Evolutionary conservation across 2,888 invertebrate genomes (phyloP), one percentile per base, ranked within the genome.

Genomic region (Agrilus biguttatus): DNA sequence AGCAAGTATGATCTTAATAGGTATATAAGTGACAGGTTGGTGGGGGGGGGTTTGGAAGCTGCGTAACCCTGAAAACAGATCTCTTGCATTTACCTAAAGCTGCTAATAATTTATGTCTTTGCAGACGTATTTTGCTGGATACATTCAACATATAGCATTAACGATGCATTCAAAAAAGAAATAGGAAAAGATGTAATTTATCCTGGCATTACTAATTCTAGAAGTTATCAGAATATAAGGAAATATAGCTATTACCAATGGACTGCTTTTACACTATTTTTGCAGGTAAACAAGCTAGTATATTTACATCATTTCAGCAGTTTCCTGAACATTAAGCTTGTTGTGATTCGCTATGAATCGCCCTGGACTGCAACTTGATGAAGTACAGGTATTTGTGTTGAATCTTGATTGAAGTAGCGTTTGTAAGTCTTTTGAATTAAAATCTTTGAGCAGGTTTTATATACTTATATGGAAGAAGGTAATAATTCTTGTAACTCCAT

Each of bases 61-160:
- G 4, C 17, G 17, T 2, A 17, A 17, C 17, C 17, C 17, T 17
- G 4, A 17, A 36, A 14, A 36, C 17, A 36, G 8, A 13, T 36
- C 13, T 36, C 13, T 8, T 36, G 4, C 36, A 19, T 3, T 10
- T 36, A 23, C 2, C n/a, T n/a, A n/a, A n/a, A 10, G 28, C 10
- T 28, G 8, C 10, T 10, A 28, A 28, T 28, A 28, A 28, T 28
- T 8, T 28, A 2, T 43, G 5, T 41, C 14, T 32, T 51, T 51
- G 41, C 47, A 54, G 54, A 54, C 39, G 88, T 88, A 34, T 89
- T 83, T 65, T 89, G 89, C 67, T 89, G 89, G 89, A 87, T 88
- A 57, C 87, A 87, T 66, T 85, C 87, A 54, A 89, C 89, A 43
- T 89, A 87, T 65, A 83, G 86, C 45, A 75, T 89, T 50, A 82